A percentile compares a stretch with the other conserved stretches of the same genome.
These are phyloP conservation scores for Boloria selene DNA, from an alignment of 2,888 invertebrate species.

Conservation along the genomic window DNA sequence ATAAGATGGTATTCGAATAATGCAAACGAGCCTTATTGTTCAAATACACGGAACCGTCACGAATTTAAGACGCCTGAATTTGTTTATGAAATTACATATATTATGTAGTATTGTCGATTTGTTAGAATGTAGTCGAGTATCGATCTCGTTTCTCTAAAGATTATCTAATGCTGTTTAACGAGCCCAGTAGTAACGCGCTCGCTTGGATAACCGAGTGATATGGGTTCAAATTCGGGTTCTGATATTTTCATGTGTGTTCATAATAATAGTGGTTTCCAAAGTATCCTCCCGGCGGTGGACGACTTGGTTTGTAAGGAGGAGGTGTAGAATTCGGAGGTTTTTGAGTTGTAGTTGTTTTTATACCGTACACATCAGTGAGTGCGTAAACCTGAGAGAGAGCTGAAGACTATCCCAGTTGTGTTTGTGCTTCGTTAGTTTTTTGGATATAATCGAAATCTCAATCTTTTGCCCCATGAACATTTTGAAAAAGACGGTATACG, in stretches of 20 bases:
- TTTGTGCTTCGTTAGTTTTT: no score
- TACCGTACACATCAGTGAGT: no score
- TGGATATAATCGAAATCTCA: no score
- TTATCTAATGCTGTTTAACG: no score
- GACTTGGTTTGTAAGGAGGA: constrained; percentile 41
- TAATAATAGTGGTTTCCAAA: constrained; percentile 63
- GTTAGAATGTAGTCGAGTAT: not conserved
- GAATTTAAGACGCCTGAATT: constrained; percentile 31
- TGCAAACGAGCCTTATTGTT: constrained; percentile 38
- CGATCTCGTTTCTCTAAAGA: not conserved
- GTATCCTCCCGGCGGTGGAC: constrained; percentile 62
- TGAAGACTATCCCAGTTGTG: no score
- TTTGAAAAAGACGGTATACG: no score
- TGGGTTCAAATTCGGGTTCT: no score
- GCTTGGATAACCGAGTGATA: no score
- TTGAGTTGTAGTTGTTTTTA: not conserved
- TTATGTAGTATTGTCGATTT: constrained; percentile 13
- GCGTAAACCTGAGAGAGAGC: no score
- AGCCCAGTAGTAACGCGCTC: no score
- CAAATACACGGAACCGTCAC: constrained; percentile 34
- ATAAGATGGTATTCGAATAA: constrained; percentile 35
- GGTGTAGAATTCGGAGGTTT: constrained; percentile 27
- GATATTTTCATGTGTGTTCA: no score
- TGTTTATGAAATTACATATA: constrained; percentile 24
- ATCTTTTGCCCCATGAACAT: no score